Conservation (phyloP, 2,113 vertebrate genomes). For the Pao palembangensis region DNA sequence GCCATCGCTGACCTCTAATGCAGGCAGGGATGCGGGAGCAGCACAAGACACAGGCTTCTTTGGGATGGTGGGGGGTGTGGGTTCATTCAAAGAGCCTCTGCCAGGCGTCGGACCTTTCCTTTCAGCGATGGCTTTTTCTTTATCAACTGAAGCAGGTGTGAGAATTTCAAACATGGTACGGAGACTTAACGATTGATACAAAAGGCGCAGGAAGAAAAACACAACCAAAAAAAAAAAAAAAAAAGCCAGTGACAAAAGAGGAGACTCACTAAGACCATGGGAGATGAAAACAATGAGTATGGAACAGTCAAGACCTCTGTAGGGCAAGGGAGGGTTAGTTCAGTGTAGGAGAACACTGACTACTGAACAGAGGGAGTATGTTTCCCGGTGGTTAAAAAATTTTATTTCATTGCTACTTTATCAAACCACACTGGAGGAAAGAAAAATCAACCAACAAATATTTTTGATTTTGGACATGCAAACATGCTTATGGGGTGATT, state of each 20-base stretch:
- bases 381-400: constrained; percentile 12
- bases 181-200: neutral
- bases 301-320: constrained; percentile 36
- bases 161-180: neutral
- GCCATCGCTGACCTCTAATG: constrained; percentile 40
- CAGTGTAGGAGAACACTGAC: constrained; percentile 24
- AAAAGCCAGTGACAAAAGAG: constrained; percentile 9
- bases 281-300: constrained; percentile 21
- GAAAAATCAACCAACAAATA: constrained; percentile 14
- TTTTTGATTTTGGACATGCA: constrained; percentile 65
- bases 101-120: constrained; percentile 27
- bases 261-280: neutral
- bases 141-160: constrained; percentile 46
- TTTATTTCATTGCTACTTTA: constrained; percentile 2
- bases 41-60: constrained; percentile 43
- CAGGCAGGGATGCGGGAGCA: constrained; percentile 20
- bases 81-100: constrained; percentile 34
- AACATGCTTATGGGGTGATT: constrained; percentile 71
- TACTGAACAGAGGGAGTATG: constrained; percentile 3
- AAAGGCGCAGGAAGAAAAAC: constrained; percentile 7
- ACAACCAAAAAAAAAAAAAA: neutral
- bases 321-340: constrained; percentile 54
- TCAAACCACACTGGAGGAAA: constrained; percentile 21
- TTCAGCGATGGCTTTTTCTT: constrained; percentile 54
- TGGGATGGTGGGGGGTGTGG: neutral